These are phyloP conservation scores for Carassius auratus DNA, from an alignment of 2,113 vertebrate species.

Conservation along the genomic window DNA sequence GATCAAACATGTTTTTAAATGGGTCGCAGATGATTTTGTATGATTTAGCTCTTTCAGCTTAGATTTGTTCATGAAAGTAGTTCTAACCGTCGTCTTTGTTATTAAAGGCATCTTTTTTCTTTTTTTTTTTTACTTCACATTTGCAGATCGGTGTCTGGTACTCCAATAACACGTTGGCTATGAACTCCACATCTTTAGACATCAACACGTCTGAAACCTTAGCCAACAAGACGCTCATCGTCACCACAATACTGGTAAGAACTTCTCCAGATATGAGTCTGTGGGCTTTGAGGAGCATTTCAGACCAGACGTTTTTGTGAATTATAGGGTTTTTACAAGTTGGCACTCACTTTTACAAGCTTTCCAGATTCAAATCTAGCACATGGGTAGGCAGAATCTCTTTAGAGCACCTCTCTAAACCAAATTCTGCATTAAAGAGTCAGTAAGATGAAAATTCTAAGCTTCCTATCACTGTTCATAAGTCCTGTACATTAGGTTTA, in stretches of 20 bases:
- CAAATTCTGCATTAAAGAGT: background rate
- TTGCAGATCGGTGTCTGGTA: conserved; percentile 86
- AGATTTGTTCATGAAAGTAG: background rate
- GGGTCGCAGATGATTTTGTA: background rate
- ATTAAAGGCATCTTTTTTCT: conserved; percentile 15
- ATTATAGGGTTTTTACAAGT: background rate
- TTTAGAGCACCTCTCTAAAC: background rate
- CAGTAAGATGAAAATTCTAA: too few species aligned
- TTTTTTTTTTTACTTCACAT: background rate
- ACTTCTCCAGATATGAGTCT: background rate
- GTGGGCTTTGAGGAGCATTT: conserved; percentile 1
- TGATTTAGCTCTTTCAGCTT: background rate
- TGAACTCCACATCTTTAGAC: conserved; percentile 86
- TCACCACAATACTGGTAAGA: conserved; percentile 90
- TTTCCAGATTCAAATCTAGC: background rate
- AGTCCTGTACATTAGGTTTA: too few species aligned
- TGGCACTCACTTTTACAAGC: background rate
- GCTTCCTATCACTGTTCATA: too few species aligned
- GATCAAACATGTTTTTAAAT: conserved; percentile 17
- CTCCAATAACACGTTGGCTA: conserved; percentile 86
- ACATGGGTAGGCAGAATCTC: background rate
- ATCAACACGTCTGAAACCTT: conserved; percentile 83
- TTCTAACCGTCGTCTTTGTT: background rate
- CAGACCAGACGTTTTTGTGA: background rate
- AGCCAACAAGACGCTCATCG: conserved; percentile 85